Evolutionary conservation across 2,888 invertebrate genomes (phyloP).

Genomic region (Tiliacea aurago): DNA sequence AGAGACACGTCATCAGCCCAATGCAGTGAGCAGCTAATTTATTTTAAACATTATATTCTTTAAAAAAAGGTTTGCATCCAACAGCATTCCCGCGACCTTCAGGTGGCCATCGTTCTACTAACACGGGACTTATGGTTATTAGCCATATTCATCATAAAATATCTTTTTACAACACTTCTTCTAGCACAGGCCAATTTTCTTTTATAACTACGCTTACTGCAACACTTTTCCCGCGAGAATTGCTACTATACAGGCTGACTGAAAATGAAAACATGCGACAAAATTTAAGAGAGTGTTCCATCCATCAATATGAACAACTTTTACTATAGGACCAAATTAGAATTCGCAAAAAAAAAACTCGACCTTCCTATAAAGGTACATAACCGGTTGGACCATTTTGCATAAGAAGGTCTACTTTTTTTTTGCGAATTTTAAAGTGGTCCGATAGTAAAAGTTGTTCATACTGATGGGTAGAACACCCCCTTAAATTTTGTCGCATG

Average conservation of each 20-base stretch:
- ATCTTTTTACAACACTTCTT: constrained; percentile 21
- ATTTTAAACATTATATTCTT: constrained; percentile 6
- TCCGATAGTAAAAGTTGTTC: too few species aligned
- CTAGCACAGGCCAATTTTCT: constrained; percentile 20
- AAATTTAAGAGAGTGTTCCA: too few species aligned
- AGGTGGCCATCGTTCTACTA: constrained; percentile 4
- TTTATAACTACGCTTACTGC: constrained; percentile 42
- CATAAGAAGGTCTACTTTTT: too few species aligned
- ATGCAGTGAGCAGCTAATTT: constrained; percentile 2
- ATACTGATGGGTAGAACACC: too few species aligned
- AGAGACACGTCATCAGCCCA: not conserved
- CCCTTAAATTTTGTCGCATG: too few species aligned
- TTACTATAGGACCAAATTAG: too few species aligned
- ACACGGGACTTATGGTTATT: constrained; percentile 19
- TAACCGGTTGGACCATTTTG: too few species aligned
- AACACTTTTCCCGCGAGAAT: constrained; percentile 32
- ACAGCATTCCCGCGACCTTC: constrained; percentile 24
- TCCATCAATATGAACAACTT: too few species aligned
- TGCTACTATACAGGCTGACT: constrained; percentile 37
- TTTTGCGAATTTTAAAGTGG: too few species aligned
- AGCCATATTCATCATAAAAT: constrained; percentile 8
- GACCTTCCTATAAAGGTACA: too few species aligned
- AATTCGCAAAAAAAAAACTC: too few species aligned
- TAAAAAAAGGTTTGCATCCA: not conserved
- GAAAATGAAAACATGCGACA: too few species aligned